A percentile compares a stretch with the other conserved stretches of the same genome.
These are phyloP conservation scores for Dicyrtomina minuta DNA, from an alignment of 2,888 invertebrate genomes.

Conservation along the genomic window DNA sequence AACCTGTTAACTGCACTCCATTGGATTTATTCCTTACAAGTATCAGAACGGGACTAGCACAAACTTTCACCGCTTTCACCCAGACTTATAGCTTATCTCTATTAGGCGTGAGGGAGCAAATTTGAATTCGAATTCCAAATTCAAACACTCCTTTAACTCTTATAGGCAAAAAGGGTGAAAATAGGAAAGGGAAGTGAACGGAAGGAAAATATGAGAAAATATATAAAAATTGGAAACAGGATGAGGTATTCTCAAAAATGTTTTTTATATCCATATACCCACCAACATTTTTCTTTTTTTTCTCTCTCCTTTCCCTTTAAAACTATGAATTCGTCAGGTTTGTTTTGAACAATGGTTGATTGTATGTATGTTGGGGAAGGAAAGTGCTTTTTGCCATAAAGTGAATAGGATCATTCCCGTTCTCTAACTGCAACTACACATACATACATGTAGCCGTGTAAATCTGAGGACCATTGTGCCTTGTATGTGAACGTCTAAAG, in stretches of 20 bases:
- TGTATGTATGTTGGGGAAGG: not conserved
- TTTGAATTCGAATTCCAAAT: no score
- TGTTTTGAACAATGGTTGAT: not conserved
- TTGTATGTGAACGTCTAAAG: no score
- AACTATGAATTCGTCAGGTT: not conserved
- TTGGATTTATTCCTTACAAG: conserved; percentile 13
- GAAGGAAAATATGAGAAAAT: not conserved
- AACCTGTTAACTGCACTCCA: conserved; percentile 16
- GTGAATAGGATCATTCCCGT: conserved; percentile 1
- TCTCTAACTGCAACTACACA: not conserved
- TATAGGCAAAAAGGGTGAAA: no score
- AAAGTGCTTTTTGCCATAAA: conserved; percentile 25
- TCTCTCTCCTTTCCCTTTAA: not conserved
- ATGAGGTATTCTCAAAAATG: not conserved
- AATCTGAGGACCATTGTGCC: no score
- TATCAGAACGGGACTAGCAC: not conserved
- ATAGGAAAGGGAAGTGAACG: not conserved
- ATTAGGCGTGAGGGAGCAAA: conserved; percentile 1
- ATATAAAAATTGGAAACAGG: not conserved
- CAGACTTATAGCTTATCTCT: not conserved
- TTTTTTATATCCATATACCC: no score
- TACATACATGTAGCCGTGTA: no score
- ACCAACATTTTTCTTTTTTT: not conserved
- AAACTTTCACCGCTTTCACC: not conserved
- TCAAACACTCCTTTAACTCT: no score